Conservation (phyloP, 2,888 invertebrate genomes). For the Sarcophaga subvicina region DNA sequence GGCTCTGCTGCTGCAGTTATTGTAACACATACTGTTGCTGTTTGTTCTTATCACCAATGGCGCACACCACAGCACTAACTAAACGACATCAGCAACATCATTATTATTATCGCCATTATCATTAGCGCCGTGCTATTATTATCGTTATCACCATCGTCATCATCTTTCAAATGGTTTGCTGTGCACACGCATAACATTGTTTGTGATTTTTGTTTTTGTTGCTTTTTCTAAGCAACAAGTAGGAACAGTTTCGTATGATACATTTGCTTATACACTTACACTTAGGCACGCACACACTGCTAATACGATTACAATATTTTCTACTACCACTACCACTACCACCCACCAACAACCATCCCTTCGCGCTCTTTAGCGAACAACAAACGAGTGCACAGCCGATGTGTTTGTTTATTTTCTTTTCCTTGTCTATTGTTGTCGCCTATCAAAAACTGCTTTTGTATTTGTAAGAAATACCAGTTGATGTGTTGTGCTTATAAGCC, state of each 20-base stretch:
- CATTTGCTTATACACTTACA: neutral
- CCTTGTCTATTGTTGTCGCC: too few species aligned
- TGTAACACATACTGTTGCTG: conserved; percentile 56
- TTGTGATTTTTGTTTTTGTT: conserved; percentile 2
- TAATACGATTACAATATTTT: neutral
- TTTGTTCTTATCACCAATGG: conserved; percentile 50
- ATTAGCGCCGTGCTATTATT: neutral
- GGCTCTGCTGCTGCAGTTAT: conserved; percentile 29
- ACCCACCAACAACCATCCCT: neutral
- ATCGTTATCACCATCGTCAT: conserved; percentile 23
- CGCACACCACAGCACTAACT: conserved; percentile 28
- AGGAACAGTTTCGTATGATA: conserved; percentile 52
- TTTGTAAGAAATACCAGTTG: neutral
- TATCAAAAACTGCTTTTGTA: neutral
- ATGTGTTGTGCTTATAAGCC: neutral
- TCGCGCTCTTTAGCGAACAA: neutral
- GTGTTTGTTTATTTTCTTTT: neutral
- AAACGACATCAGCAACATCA: conserved; percentile 66
- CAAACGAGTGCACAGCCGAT: neutral
- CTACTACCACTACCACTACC: neutral
- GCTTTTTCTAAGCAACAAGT: conserved; percentile 62
- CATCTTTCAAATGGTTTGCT: conserved; percentile 26
- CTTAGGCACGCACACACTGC: neutral
- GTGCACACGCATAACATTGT: conserved; percentile 39
- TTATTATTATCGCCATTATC: conserved; percentile 28